Conservation (phyloP, 2,888 invertebrate species). For the Bellardia bayeri region DNA sequence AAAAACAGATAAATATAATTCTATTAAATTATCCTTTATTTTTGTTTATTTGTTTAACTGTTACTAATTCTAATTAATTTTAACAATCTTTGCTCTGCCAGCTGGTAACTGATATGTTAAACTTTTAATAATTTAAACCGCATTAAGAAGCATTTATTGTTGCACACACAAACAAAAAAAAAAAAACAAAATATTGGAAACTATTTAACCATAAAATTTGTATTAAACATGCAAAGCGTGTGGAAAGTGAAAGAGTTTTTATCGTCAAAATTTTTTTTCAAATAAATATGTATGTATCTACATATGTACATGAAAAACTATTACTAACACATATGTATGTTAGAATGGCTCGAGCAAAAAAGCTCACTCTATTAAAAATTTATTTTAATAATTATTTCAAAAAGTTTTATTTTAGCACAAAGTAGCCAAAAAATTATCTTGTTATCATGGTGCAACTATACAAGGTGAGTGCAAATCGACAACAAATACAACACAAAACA, state of each 20-base stretch:
- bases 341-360: too few relatives aligned
- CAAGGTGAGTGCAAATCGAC: too few relatives aligned
- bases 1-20: too few relatives aligned
- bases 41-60: background rate
- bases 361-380: too few relatives aligned
- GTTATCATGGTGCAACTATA: too few relatives aligned
- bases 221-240: conserved; percentile 3
- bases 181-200: background rate
- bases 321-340: background rate
- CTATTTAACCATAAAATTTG: conserved; percentile 8
- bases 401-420: too few relatives aligned
- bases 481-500: too few relatives aligned
- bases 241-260: conserved; percentile 12
- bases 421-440: too few relatives aligned
- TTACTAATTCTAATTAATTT: background rate
- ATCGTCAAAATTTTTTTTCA: background rate
- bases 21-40: background rate
- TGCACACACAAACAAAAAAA: background rate
- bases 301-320: background rate
- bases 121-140: conserved; percentile 33
- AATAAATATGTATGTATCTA: background rate
- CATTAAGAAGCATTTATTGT: conserved; percentile 1
- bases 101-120: conserved; percentile 20
- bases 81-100: background rate
- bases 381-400: too few relatives aligned